Base-by-base conservation (phyloP, 2,888 invertebrate genomes). In the Thereva nobilitata region DNA sequence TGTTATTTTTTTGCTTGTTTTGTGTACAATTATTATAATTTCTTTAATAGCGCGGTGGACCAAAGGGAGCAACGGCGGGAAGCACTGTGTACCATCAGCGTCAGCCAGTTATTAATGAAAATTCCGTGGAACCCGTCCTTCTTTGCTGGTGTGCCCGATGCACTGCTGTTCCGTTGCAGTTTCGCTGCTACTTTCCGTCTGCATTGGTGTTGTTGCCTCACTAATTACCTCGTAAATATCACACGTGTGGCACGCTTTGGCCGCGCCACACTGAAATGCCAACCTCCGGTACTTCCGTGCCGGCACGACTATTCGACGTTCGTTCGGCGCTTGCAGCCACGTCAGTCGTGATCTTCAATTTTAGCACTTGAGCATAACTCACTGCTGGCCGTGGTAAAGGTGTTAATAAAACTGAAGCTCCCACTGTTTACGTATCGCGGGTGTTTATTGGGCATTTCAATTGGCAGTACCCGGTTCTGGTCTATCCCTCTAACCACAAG, bases 141-240 rank as follows among this genome's bases (percentile, higher is more conserved):
- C 12, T 12, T 10, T n/a, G 47, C 6, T 47, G 45, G 47, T 38
- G n/a, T 47, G 47, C 37, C 23, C 57, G 12, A 37, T 8, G 41
- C 38, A 38, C 37, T 38, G 50, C 55, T 41, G 41, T 10, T 9
- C 38, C 49, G 12, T 38, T n/a, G 37, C 23, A 23, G 23, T 23
- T 23, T 23, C 2, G 38, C 34, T 47, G 47, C 47, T 47, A 47
- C 10, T 41, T 55, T 54, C 45, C 47, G 55, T 55, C 54, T 53
- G 50, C 42, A 65, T 12, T 50, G 23, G 40, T 61, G 61, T 61
- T 61, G 65, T 50, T 57, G 66, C n/a, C 67, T 54, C 42, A 65
- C 69, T 67, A 69, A 69, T 69, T 69, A 67, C 64, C 59, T 67
- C 69, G 64, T 69, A 69, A 69, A 69, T 69, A 65, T 67, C 64